These are phyloP conservation scores for Picus viridis DNA, from an alignment of 2,797 vertebrate species.

Conservation along the genomic window DNA sequence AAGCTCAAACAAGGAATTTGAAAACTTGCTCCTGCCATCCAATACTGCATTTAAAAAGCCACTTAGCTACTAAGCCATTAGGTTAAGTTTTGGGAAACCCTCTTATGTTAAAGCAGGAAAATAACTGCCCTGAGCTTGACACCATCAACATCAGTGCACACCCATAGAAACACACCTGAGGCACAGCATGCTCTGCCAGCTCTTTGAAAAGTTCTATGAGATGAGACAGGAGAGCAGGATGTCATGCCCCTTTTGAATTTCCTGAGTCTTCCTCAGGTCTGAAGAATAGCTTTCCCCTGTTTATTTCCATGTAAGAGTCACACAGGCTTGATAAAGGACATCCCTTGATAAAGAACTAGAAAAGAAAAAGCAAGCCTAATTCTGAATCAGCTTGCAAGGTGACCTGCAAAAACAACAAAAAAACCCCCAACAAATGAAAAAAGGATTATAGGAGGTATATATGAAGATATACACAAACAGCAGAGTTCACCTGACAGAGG, in stretches of 20 bases:
- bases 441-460: not conserved
- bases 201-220: not conserved
- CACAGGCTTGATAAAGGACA: not conserved
- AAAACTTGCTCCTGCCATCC: not conserved
- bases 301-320: not conserved
- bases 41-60: not conserved
- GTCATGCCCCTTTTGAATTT: not conserved
- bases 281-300: not conserved
- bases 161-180: not conserved
- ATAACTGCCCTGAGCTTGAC: not conserved
- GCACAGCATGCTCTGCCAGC: rapidly evolving
- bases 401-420: not conserved
- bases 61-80: not conserved
- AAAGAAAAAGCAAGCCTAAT: not conserved
- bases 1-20: not conserved
- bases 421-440: not conserved
- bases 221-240: not conserved
- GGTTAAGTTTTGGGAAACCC: not conserved
- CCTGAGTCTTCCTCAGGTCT: not conserved
- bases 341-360: not conserved
- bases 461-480: not conserved
- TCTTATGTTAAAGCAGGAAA: not conserved
- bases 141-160: not conserved
- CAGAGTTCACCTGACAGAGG: not conserved
- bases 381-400: not conserved